Evolutionary conservation across 2,888 invertebrate genomes (phyloP).

Genomic region (Candidula unifasciata): DNA sequence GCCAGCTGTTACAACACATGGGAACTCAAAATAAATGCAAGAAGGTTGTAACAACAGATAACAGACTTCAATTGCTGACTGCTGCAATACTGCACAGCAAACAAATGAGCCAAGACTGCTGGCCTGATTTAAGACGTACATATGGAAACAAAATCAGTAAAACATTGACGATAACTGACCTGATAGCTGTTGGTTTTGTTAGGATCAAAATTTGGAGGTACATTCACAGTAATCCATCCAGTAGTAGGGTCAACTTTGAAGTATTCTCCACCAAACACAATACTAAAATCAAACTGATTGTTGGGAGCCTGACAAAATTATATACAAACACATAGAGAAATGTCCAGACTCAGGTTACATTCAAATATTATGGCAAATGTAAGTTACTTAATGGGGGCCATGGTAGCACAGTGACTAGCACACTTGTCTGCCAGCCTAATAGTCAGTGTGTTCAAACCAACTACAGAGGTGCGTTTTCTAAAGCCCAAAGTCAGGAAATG

Average conservation of each 20-base stretch:
- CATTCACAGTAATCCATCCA: conserved; percentile 63
- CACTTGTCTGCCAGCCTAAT: too few species aligned
- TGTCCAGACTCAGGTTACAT: not conserved
- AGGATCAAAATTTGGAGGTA: conserved; percentile 53
- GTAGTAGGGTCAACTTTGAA: conserved; percentile 62
- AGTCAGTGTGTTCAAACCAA: too few species aligned
- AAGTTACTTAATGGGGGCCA: not conserved
- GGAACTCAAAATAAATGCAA: not conserved
- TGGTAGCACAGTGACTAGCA: too few species aligned
- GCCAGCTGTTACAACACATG: not conserved
- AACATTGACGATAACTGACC: not conserved
- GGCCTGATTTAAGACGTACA: too few species aligned
- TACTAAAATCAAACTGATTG: conserved; percentile 35
- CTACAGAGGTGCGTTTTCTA: too few species aligned
- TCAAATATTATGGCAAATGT: not conserved
- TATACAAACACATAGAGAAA: not conserved
- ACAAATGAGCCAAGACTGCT: too few species aligned
- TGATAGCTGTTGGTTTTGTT: not conserved
- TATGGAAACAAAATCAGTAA: not conserved
- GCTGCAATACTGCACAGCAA: too few species aligned
- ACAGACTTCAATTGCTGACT: not conserved
- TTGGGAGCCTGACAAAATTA: conserved; percentile 36
- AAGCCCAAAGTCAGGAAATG: too few species aligned
- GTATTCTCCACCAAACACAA: conserved; percentile 56
- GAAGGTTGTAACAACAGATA: not conserved